These are phyloP conservation scores for Lates japonicus DNA, from an alignment of 2,797 vertebrate genomes.

Conservation along the genomic window DNA sequence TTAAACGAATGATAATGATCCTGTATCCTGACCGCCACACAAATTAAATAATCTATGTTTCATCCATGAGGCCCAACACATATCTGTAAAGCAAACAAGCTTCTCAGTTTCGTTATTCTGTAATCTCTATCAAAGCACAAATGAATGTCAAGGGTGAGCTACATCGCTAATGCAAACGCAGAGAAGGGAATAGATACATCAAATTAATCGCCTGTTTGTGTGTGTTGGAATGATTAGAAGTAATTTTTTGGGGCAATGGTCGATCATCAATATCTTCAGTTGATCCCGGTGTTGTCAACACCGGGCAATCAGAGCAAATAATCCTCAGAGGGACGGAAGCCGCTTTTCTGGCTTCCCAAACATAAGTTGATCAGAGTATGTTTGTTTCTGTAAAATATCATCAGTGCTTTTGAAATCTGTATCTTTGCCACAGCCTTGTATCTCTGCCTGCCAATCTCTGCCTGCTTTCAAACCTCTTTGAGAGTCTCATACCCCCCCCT, in stretches of 20 bases:
- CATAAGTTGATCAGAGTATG: conserved; percentile 18
- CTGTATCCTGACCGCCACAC: neutral
- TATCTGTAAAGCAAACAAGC: neutral
- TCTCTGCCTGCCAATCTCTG: conserved; percentile 16
- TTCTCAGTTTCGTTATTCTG: too few species aligned
- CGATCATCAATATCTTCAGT: neutral
- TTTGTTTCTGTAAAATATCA: conserved; percentile 25
- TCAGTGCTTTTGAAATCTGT: conserved; percentile 24
- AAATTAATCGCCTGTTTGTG: neutral
- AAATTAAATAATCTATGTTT: neutral
- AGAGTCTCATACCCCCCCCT: conserved; percentile 13
- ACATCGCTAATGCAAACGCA: neutral
- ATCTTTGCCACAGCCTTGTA: neutral
- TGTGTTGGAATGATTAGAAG: conserved; percentile 2
- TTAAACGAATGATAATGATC: neutral
- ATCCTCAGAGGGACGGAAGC: neutral
- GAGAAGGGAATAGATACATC: neutral
- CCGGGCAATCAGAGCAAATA: neutral
- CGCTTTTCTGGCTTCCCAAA: conserved; percentile 6
- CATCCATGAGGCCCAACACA: neutral
- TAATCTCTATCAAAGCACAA: neutral
- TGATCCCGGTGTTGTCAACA: neutral
- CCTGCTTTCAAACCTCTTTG: conserved; percentile 39
- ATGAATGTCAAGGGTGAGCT: neutral
- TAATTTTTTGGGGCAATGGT: neutral